phyloP scores from a whole-genome alignment of 2,113 vertebrate genomes.

The Psittacula cyanocephala region DNA sequence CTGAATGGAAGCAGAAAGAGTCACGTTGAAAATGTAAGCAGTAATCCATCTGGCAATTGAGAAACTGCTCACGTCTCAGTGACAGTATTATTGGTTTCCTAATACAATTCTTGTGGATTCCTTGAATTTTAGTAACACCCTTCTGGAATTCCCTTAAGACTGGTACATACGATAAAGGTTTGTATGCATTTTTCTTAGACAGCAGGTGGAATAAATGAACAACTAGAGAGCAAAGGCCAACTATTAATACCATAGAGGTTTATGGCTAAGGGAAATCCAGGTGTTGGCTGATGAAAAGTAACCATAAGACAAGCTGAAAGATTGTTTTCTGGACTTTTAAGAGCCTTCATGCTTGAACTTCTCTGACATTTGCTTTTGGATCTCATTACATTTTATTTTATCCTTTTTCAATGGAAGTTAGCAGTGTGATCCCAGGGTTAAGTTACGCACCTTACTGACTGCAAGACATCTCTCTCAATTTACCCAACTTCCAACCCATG shows the following conservation, averaged over 20 bases:
- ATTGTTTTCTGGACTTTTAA: slow-evolving; percentile 2
- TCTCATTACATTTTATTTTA: neutral
- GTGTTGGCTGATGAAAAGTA: slow-evolving; percentile 15
- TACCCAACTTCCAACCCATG: neutral
- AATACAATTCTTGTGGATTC: neutral
- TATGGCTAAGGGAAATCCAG: neutral
- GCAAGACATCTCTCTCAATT: neutral
- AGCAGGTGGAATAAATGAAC: slow-evolving; percentile 25
- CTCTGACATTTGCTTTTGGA: slow-evolving; percentile 20
- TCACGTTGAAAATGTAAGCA: neutral
- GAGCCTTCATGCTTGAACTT: slow-evolving; percentile 13
- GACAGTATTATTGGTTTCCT: neutral
- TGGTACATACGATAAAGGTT: neutral
- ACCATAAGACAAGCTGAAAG: neutral
- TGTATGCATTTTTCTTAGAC: slow-evolving; percentile 25
- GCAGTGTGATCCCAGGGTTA: neutral
- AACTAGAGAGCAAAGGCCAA: slow-evolving; percentile 10
- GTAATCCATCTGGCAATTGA: neutral
- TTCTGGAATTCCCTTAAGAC: neutral
- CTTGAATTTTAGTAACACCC: neutral
- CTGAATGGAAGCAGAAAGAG: neutral
- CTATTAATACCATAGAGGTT: slow-evolving; percentile 3
- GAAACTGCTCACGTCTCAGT: neutral
- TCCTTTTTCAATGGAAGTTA: neutral
- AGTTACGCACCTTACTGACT: neutral